Conservation (phyloP, 2,797 vertebrate species). For the Amniataba percoides region DNA sequence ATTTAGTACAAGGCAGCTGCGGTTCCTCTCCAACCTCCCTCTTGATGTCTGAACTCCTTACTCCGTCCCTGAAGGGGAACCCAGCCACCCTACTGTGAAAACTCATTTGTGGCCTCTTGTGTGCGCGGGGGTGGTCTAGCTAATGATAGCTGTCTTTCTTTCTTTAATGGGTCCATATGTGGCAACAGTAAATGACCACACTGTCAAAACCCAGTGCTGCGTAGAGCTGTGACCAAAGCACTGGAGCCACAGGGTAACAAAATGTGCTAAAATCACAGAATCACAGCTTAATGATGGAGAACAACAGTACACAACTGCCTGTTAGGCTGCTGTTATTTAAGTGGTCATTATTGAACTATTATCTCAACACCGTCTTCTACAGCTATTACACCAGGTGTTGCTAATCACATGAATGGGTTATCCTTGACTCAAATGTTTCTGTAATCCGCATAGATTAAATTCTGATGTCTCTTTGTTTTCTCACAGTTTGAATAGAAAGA, state of each 20-base stretch:
- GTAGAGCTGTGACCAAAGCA: not conserved
- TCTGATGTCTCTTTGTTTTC: constrained; percentile 1
- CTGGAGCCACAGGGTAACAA: not conserved
- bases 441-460: not conserved
- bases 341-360: not conserved
- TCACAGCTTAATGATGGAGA: not conserved
- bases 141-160: not conserved
- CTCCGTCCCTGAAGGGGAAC: not conserved
- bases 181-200: not conserved
- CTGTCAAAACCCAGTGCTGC: not conserved
- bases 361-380: not conserved
- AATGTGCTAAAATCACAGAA: not conserved
- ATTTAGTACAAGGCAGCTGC: not conserved
- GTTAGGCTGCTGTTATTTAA: not conserved
- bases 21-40: not conserved
- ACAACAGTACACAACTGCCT: not conserved
- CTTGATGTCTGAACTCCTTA: not conserved
- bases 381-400: not conserved
- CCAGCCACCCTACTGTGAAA: not conserved
- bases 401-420: constrained; percentile 2
- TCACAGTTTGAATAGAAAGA: constrained; percentile 6
- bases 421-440: constrained; percentile 12
- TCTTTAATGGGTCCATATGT: not conserved
- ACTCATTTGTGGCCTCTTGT: not conserved
- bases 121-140: not conserved